phyloP scores from a whole-genome alignment of 1,140 invertebrate genomes.

The Apis laboriosa region DNA sequence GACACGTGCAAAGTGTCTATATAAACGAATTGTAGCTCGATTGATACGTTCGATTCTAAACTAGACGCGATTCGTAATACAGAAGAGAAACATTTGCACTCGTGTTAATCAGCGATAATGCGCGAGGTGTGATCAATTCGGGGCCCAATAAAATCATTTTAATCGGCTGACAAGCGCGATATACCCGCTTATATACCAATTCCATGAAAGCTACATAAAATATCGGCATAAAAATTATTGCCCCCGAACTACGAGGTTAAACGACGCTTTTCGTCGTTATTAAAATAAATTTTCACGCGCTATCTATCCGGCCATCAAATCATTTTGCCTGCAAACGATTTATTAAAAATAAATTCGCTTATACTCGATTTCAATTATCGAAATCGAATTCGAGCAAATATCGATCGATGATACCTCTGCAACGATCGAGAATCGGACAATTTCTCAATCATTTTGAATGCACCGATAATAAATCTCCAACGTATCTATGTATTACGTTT shows the following conservation, averaged over 20 bases:
- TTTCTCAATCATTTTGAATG: no score
- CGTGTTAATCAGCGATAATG: conserved; percentile 17
- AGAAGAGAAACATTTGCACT: conserved; percentile 9
- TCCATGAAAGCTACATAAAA: not conserved
- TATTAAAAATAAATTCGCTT: no score
- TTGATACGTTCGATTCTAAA: not conserved
- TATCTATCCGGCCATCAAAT: no score
- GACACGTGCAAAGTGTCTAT: no score
- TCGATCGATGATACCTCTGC: not conserved
- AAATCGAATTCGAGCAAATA: not conserved
- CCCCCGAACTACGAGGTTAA: not conserved
- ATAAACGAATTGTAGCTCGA: not conserved
- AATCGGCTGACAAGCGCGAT: conserved; percentile 15
- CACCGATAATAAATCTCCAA: no score
- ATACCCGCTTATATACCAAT: not conserved
- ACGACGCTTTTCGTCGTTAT: no score
- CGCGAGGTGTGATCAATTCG: conserved; percentile 12
- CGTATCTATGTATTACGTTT: no score
- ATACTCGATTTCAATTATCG: not conserved
- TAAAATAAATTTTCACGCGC: no score
- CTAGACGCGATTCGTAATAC: not conserved
- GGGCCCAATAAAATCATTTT: conserved; percentile 13
- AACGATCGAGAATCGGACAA: no score
- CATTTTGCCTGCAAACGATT: no score
- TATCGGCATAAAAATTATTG: conserved; percentile 9